Percentiles rank a stretch among this genome's conserved stretches.
These are phyloP conservation scores for Habroteleia sp. DNA, from an alignment of 2,888 invertebrate genomes.

Conservation along the genomic window DNA sequence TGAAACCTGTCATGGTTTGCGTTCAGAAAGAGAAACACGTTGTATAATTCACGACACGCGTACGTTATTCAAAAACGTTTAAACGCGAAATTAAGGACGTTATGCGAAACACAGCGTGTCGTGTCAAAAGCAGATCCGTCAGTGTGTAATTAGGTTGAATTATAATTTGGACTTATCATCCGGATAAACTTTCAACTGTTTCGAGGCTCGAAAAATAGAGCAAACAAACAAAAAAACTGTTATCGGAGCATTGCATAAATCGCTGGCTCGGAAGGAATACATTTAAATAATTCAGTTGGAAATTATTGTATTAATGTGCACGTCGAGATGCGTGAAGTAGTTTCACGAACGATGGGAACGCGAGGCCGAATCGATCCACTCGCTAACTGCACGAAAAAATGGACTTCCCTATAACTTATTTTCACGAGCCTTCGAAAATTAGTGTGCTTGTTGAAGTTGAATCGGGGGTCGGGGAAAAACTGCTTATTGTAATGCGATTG, in stretches of 20 bases:
- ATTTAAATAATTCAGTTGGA: slow-evolving; percentile 45
- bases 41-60: slow-evolving; percentile 2
- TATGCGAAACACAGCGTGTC: slow-evolving; percentile 4
- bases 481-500: too few species aligned
- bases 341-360: slow-evolving; percentile 12
- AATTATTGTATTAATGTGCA: slow-evolving; percentile 32
- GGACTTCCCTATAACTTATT: slow-evolving; percentile 15
- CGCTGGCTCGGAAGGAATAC: slow-evolving; percentile 29
- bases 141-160: slow-evolving; percentile 13
- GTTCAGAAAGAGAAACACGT: neutral
- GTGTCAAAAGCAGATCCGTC: slow-evolving; percentile 1
- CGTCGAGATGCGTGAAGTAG: slow-evolving; percentile 23
- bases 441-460: too few species aligned
- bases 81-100: slow-evolving; percentile 12
- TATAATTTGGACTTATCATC: slow-evolving; percentile 14
- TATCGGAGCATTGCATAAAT: slow-evolving; percentile 27
- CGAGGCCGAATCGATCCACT: slow-evolving; percentile 16
- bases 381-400: slow-evolving; percentile 24
- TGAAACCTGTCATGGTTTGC: neutral
- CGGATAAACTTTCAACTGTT: neutral
- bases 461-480: too few species aligned
- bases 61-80: slow-evolving; percentile 2
- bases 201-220: neutral
- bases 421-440: too few species aligned
- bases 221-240: slow-evolving; percentile 10